phyloP scores from a whole-genome alignment of 2,113 vertebrate genomes.

The Eolophus roseicapilla region DNA sequence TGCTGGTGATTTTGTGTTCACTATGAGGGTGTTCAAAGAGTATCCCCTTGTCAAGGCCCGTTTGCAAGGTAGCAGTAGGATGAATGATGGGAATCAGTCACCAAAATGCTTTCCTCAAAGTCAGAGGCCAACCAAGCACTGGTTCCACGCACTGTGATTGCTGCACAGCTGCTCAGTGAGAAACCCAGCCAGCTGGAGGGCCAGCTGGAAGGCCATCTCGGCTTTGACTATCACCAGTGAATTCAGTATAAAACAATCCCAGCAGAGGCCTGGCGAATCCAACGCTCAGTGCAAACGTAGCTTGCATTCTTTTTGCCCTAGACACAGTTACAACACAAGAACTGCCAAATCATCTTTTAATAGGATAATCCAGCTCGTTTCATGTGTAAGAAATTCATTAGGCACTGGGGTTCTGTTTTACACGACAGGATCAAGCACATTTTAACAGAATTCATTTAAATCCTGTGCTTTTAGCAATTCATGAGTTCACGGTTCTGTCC shows the following conservation, averaged over 20 bases:
- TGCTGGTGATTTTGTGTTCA: background rate
- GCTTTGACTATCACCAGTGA: background rate
- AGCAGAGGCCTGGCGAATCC: background rate
- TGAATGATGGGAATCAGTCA: background rate
- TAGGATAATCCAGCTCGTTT: background rate
- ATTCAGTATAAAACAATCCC: background rate
- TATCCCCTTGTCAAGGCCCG: background rate
- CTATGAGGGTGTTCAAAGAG: background rate
- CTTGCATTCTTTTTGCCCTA: background rate
- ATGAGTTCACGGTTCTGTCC: background rate
- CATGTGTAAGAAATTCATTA: background rate
- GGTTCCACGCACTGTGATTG: accelerated
- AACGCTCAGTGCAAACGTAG: background rate
- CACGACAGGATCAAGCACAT: background rate
- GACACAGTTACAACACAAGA: background rate
- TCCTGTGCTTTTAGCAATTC: background rate
- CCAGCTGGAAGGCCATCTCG: background rate
- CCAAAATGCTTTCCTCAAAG: background rate
- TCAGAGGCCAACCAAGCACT: background rate
- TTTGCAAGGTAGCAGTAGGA: background rate
- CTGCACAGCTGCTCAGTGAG: background rate
- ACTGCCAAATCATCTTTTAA: background rate
- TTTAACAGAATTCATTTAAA: constrained; percentile 28
- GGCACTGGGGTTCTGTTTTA: background rate
- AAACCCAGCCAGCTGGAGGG: background rate